Evolutionary conservation across 2,888 invertebrate genomes (phyloP).

Genomic region (Tiliacea citrago): DNA sequence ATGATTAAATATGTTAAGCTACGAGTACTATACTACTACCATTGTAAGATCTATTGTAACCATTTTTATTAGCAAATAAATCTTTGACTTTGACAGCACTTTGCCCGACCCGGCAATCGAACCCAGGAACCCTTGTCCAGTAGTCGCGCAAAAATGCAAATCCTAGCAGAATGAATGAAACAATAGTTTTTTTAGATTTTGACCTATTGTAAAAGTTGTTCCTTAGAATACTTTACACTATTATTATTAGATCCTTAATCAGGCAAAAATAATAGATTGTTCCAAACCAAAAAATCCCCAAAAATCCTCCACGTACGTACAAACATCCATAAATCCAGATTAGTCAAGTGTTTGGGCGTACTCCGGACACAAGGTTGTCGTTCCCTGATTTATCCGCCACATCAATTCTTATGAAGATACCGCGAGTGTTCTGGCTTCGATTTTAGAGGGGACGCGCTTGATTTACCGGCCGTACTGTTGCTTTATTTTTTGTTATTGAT

Average conservation of each 20-base stretch:
- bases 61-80: no score
- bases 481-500: slow-evolving; percentile 62
- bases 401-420: slow-evolving; percentile 86
- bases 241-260: neutral
- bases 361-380: slow-evolving; percentile 74
- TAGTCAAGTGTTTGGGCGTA: slow-evolving; percentile 87
- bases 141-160: neutral
- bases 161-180: neutral
- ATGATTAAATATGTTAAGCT: no score
- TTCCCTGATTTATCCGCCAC: slow-evolving; percentile 81
- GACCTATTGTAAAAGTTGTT: neutral
- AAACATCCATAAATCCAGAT: slow-evolving; percentile 81
- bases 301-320: slow-evolving; percentile 61
- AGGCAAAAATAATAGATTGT: neutral
- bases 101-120: no score
- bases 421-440: slow-evolving; percentile 78
- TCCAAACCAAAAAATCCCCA: neutral
- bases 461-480: slow-evolving; percentile 60
- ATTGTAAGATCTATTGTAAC: no score
- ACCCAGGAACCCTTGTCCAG: neutral
- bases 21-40: no score
- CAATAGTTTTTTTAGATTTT: no score
- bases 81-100: no score
- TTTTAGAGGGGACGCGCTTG: slow-evolving; percentile 66
- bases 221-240: neutral